Evolutionary conservation across 2,797 vertebrate genomes (phyloP).

Genomic region (Rhyacichthys aspro): DNA sequence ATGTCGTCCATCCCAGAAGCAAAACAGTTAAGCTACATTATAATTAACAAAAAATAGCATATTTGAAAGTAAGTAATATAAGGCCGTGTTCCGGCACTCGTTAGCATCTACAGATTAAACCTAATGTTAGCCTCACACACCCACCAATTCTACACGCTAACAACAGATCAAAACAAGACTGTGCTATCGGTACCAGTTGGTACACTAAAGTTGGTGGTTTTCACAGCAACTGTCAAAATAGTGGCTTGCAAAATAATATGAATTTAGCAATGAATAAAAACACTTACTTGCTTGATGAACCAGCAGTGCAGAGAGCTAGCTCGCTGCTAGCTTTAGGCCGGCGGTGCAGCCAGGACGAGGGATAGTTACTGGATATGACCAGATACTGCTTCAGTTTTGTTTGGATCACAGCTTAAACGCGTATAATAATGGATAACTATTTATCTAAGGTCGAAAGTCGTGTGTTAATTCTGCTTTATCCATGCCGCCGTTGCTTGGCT

Average conservation of each 20-base stretch:
- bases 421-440: not conserved
- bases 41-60: no score
- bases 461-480: not conserved
- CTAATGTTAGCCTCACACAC: constrained; percentile 38
- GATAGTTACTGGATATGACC: constrained; percentile 33
- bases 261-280: not conserved
- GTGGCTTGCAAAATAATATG: not conserved
- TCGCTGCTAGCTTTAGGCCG: constrained; percentile 63
- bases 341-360: constrained; percentile 47
- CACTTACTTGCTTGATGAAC: constrained; percentile 61
- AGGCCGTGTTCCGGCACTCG: constrained; percentile 39
- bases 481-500: constrained; percentile 26
- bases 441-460: constrained; percentile 8
- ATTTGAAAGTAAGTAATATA: not conserved
- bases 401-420: not conserved
- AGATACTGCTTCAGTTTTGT: constrained; percentile 7
- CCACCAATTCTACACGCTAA: constrained; percentile 1
- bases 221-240: not conserved
- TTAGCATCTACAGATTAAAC: constrained; percentile 49
- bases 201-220: accelerated
- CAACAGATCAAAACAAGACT: not conserved
- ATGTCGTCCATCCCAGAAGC: no score
- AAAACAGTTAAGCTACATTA: no score
- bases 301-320: constrained; percentile 54
- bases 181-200: not conserved